These are phyloP conservation scores for Myiozetetes cayanensis DNA, from an alignment of 2,113 vertebrate genomes.

Conservation along the genomic window DNA sequence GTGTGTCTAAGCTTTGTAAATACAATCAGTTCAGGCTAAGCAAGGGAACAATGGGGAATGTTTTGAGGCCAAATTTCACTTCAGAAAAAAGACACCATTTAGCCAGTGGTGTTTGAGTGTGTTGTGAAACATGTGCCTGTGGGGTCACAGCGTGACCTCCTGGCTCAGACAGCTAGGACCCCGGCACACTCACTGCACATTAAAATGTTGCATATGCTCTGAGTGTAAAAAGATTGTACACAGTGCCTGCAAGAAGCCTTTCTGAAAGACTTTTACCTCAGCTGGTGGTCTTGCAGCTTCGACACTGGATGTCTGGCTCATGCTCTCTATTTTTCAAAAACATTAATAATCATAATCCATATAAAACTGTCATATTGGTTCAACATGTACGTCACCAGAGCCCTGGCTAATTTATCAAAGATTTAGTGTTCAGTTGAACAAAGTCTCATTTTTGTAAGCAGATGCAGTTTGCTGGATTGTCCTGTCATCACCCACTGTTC, in stretches of 20 bases:
- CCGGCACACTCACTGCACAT: conserved; percentile 20
- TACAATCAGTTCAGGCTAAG: conserved; percentile 76
- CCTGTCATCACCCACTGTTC: conserved; percentile 43
- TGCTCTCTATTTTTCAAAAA: conserved; percentile 64
- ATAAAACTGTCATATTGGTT: conserved; percentile 80
- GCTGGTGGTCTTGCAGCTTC: conserved; percentile 71
- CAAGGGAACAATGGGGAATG: conserved; percentile 64
- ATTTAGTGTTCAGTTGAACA: conserved; percentile 58
- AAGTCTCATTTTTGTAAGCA: conserved; percentile 66
- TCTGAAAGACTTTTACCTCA: conserved; percentile 34
- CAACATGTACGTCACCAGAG: conserved; percentile 73
- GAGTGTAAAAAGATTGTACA: conserved; percentile 32
- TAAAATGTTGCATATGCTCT: conserved; percentile 66
- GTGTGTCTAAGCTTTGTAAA: conserved; percentile 83
- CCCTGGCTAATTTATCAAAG: conserved; percentile 74
- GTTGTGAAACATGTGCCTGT: conserved; percentile 2
- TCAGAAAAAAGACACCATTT: conserved; percentile 7
- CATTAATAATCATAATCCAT: conserved; percentile 72
- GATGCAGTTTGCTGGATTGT: conserved; percentile 51
- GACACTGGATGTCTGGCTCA: conserved; percentile 63
- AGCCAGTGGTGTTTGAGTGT: conserved; percentile 41
- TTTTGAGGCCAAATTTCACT: conserved; percentile 69
- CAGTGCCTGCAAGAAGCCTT: conserved; percentile 52
- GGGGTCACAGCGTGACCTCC: neutral
- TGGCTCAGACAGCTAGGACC: conserved; percentile 43